Evolutionary conservation across 2,113 vertebrate species (phyloP).

Genomic region (Pelecanoides urinatrix): DNA sequence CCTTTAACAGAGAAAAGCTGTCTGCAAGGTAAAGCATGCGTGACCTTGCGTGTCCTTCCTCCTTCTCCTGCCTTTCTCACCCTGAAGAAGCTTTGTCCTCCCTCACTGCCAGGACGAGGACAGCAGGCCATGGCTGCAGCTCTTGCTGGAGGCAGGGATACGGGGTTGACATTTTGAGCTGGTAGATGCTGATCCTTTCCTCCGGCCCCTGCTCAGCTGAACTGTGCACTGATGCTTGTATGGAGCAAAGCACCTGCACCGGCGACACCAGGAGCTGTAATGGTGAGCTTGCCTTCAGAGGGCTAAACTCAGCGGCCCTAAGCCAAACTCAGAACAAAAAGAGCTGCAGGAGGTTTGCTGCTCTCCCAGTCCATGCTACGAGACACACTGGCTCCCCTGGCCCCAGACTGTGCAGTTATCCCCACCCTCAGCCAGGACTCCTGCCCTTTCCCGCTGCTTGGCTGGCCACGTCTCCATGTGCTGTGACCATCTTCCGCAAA

Average conservation of each 20-base stretch:
- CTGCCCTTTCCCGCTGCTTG: neutral
- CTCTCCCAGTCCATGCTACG: neutral
- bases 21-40: neutral
- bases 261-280: neutral
- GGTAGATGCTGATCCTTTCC: neutral
- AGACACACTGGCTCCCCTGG: fast-evolving
- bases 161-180: neutral
- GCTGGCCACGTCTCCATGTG: fast-evolving
- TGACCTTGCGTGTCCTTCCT: constrained; percentile 16
- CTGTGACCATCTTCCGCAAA: neutral
- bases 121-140: neutral
- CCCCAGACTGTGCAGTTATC: neutral
- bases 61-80: neutral
- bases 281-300: neutral
- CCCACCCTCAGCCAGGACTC: neutral
- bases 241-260: neutral
- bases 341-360: neutral
- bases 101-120: neutral
- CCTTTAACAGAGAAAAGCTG: neutral
- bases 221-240: neutral
- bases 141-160: neutral
- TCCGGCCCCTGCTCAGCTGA: neutral
- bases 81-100: neutral
- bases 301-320: neutral
- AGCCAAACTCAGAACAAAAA: neutral